Evolutionary conservation across 2,888 invertebrate genomes (phyloP).

Genomic region (Hydropsyche betteni): DNA sequence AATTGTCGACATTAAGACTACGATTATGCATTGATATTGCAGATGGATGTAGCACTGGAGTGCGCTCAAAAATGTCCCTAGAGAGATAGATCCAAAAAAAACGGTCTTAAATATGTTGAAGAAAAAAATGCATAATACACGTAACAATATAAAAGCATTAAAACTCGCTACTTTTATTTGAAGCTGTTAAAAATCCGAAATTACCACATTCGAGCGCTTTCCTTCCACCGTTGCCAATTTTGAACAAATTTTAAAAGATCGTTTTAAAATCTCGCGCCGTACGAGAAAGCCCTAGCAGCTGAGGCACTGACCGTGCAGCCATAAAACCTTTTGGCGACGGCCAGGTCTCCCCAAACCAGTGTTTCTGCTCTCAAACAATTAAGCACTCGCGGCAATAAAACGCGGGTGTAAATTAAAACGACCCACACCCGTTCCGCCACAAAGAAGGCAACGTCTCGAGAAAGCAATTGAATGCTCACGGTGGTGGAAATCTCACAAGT

Average conservation of each 20-base stretch:
- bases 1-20: too few species aligned
- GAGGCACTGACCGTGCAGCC: neutral
- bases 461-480: too few species aligned
- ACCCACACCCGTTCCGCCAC: conserved; percentile 11
- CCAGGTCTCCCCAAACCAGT: conserved; percentile 10
- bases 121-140: too few species aligned
- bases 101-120: too few species aligned
- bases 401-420: conserved; percentile 44
- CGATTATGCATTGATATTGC: conserved; percentile 20
- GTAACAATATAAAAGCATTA: too few species aligned
- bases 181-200: too few species aligned
- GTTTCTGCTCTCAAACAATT: conserved; percentile 37
- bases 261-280: conserved; percentile 8
- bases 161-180: too few species aligned
- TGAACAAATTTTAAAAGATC: neutral
- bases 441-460: neutral
- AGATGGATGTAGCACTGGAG: neutral
- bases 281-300: neutral
- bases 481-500: neutral
- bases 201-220: too few species aligned
- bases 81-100: too few species aligned
- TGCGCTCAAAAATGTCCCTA: too few species aligned
- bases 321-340: conserved; percentile 20
- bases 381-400: conserved; percentile 35
- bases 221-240: conserved; percentile 1